Conservation (phyloP, 2,113 vertebrate species). For the Butorides virescens region DNA sequence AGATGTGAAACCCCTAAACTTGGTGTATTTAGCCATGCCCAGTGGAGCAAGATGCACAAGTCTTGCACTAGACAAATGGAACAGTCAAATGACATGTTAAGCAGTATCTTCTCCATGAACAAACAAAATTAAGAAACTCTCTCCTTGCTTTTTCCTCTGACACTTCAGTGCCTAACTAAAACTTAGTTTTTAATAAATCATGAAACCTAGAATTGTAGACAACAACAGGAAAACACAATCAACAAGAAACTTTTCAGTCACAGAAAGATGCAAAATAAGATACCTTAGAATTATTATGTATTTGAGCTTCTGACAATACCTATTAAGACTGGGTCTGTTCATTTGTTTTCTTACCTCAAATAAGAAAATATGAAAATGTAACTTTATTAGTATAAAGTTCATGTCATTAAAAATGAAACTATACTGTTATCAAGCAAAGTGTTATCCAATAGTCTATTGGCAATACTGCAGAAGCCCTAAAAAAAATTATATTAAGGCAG, state of each 20-base stretch:
- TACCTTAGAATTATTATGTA: background rate
- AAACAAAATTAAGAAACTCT: background rate
- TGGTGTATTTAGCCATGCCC: background rate
- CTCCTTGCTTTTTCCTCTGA: background rate
- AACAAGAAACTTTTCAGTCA: background rate
- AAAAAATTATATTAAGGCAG: background rate
- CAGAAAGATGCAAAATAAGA: background rate
- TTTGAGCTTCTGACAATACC: background rate
- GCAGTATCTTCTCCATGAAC: background rate
- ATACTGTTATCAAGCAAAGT: background rate
- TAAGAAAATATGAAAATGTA: background rate
- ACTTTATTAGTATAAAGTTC: background rate
- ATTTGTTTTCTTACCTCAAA: background rate
- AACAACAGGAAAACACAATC: background rate
- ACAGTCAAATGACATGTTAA: background rate
- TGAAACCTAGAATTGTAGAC: background rate
- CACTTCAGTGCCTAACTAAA: background rate
- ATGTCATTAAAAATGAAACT: background rate
- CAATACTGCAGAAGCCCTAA: background rate
- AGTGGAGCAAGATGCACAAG: background rate
- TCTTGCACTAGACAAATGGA: background rate
- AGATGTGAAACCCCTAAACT: background rate
- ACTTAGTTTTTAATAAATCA: background rate
- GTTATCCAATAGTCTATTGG: background rate
- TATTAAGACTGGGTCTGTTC: accelerated